phyloP scores from a whole-genome alignment of 2,113 vertebrate genomes.

The Cisticola juncidis region DNA sequence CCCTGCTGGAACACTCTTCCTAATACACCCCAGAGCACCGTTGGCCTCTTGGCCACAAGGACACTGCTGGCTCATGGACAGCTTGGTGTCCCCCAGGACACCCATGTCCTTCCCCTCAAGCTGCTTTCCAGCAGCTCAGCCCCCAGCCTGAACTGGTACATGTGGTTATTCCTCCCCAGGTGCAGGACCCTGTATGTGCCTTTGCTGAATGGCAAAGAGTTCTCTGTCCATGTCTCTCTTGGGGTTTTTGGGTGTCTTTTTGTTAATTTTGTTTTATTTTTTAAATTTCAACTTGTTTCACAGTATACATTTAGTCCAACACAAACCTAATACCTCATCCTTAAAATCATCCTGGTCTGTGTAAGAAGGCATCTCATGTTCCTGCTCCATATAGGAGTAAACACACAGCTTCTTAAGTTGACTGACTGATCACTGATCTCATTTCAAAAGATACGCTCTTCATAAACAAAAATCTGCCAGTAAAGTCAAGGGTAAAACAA shows the following conservation, averaged over 20 bases:
- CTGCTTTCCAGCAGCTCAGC: background rate
- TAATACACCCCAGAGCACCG: rapidly evolving
- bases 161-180: background rate
- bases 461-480: background rate
- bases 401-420: background rate
- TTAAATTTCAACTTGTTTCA: background rate
- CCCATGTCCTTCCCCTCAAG: background rate
- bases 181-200: background rate
- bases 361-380: background rate
- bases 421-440: background rate
- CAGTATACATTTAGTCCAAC: background rate
- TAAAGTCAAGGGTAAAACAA: background rate
- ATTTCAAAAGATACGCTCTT: background rate
- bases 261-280: background rate
- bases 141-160: background rate
- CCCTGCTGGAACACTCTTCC: rapidly evolving
- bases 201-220: background rate
- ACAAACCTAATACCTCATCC: background rate
- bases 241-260: no score
- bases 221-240: background rate
- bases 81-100: background rate
- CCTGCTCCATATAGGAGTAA: background rate
- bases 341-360: background rate
- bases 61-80: background rate
- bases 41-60: background rate